Evolutionary conservation across 2,113 vertebrate species (phyloP), one percentile per base, ranked within the genome.

Genomic region (Chrysochloris asiatica): DNA sequence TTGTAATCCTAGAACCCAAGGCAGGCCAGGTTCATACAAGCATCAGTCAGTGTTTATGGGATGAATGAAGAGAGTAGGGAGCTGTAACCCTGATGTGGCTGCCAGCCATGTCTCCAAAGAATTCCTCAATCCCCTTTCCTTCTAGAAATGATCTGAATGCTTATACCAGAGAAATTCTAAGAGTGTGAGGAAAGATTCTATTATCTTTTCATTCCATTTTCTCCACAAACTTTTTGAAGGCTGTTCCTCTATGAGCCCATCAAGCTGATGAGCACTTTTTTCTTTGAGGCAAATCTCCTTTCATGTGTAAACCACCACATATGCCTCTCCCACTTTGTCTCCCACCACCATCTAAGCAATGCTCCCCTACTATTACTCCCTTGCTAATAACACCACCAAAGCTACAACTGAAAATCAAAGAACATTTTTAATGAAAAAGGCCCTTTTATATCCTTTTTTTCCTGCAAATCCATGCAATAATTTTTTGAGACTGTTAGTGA

Each of bases 381-480:
- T 90, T 91, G 94, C 92, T 92, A 89, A 75, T 92, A 91, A 63
- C 0, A 3, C 79, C 5, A 1, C 50, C 56, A 82, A 78, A 89
- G 79, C 71, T 92, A 79, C 89, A 88, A 82, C 26, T 63, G 59
- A 88, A 91, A 94, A 95, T 94, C 93, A 94, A 95, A 96, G 95
- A 95, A 94, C 92, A 93, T 94, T 95, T 95, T 95, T 92, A 93
- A 96, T 95, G 92, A 92, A 95, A 96, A 94, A 81, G 24, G 54
- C 19, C 83, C 76, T 69, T 90, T 88, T 56, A 81, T 43, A 71
- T 92, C 83, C 61, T 26, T 33, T 86, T 88, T 88, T 56, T 24
- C 22, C 59, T 93, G 65, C 71, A 93, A 90, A 95, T 67, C 83
- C 69, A 61, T 69, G 83, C 54, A 86, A 89, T 93, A 80, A 94